Evolutionary conservation across 2,113 vertebrate genomes (phyloP).

Genomic region (Eolophus roseicapilla): DNA sequence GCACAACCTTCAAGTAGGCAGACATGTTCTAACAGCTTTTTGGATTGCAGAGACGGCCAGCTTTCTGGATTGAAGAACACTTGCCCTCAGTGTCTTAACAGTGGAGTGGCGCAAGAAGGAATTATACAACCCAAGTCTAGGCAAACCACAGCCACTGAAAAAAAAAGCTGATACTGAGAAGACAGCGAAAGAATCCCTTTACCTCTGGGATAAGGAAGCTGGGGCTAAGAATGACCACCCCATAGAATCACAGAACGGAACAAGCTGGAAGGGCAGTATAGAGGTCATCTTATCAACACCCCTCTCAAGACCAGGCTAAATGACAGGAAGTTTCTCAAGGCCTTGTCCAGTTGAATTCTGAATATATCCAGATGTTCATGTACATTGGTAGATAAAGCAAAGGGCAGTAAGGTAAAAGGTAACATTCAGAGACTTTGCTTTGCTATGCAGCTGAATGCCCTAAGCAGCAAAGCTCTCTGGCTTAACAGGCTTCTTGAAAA

Average conservation of each 20-base stretch:
- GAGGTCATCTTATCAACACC: not conserved
- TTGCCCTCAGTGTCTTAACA: not conserved
- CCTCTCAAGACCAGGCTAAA: not conserved
- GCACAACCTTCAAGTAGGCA: not conserved
- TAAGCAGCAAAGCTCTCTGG: not conserved
- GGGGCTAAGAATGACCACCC: not conserved
- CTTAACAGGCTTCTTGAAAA: not conserved
- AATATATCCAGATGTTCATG: not conserved
- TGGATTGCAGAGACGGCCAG: not conserved
- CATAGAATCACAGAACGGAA: not conserved
- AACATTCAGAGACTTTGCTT: not conserved
- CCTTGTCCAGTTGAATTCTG: not conserved
- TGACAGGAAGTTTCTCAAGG: not conserved
- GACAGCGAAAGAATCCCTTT: not conserved
- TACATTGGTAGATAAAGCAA: not conserved
- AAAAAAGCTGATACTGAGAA: not conserved
- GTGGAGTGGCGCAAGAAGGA: not conserved
- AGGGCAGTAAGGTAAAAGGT: not conserved
- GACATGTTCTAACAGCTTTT: not conserved
- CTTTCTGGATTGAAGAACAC: not conserved
- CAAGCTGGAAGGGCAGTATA: not conserved
- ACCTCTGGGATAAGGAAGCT: not conserved
- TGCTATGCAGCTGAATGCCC: not conserved
- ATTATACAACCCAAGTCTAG: not conserved
- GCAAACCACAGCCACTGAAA: not conserved